Conservation (phyloP, 2,113 vertebrate species). For the Hippopotamus amphibius region DNA sequence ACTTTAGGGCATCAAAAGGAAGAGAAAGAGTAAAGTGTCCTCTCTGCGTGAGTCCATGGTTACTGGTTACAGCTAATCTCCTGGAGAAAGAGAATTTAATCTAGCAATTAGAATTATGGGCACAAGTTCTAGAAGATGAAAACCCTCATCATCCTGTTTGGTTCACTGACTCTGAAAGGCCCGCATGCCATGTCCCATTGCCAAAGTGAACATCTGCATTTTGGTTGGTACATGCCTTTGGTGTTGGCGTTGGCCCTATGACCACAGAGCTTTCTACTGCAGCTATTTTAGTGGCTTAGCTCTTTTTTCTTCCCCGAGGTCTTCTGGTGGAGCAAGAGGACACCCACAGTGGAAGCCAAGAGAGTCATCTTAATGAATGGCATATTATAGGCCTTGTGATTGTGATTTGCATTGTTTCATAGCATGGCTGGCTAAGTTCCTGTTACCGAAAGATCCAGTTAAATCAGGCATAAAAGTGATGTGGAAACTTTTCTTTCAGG, state of each 20-base stretch:
- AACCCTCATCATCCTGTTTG: conserved; percentile 80
- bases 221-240: conserved; percentile 83
- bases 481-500: conserved; percentile 76
- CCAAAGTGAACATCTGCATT: conserved; percentile 86
- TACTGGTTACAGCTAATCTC: conserved; percentile 53
- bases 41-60: conserved; percentile 3
- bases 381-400: conserved; percentile 80
- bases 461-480: conserved; percentile 80
- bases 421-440: conserved; percentile 78
- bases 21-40: neutral
- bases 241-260: conserved; percentile 85
- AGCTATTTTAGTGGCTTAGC: conserved; percentile 87
- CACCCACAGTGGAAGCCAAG: conserved; percentile 78
- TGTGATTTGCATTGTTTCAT: conserved; percentile 83
- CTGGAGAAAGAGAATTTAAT: conserved; percentile 34
- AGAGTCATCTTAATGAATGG: conserved; percentile 86
- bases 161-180: conserved; percentile 85
- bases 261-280: conserved; percentile 85
- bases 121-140: conserved; percentile 74
- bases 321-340: conserved; percentile 82
- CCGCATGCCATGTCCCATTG: conserved; percentile 76
- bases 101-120: conserved; percentile 72
- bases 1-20: neutral
- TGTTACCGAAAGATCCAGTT: conserved; percentile 77
- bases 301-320: conserved; percentile 83